A percentile compares a stretch with the other conserved stretches of the same genome.
Conservation (phyloP, 2,797 vertebrate species). For the Manis javanica region DNA sequence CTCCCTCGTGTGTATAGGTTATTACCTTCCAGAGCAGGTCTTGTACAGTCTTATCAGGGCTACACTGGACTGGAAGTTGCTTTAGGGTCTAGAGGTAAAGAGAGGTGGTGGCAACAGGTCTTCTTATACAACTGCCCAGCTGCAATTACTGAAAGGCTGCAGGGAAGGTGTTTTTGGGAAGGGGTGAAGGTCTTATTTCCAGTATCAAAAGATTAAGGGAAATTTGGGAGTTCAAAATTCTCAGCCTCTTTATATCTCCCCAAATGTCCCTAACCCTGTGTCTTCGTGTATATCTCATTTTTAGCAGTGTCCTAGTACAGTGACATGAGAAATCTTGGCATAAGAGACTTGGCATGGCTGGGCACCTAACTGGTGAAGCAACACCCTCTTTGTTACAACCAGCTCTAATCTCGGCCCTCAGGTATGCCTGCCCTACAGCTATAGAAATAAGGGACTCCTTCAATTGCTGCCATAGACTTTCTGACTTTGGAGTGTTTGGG, state of each 20-base stretch:
- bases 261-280: not conserved
- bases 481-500: not conserved
- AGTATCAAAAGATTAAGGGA: not conserved
- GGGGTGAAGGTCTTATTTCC: not conserved
- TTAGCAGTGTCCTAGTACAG: not conserved
- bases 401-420: not conserved
- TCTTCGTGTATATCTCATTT: not conserved
- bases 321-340: not conserved
- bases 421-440: not conserved
- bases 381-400: not conserved
- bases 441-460: not conserved
- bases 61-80: not conserved
- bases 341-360: not conserved
- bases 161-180: not conserved
- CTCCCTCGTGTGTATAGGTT: not conserved
- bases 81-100: not conserved
- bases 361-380: not conserved
- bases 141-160: not conserved
- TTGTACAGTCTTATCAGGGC: no score
- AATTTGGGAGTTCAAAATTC: not conserved
- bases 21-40: not conserved
- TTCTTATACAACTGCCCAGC: not conserved
- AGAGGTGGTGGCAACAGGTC: not conserved
- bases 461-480: not conserved
- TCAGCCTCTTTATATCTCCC: not conserved